Base-by-base conservation (phyloP, 92 coral and sea anemone genomes). In the Pocillopora meandrina region DNA sequence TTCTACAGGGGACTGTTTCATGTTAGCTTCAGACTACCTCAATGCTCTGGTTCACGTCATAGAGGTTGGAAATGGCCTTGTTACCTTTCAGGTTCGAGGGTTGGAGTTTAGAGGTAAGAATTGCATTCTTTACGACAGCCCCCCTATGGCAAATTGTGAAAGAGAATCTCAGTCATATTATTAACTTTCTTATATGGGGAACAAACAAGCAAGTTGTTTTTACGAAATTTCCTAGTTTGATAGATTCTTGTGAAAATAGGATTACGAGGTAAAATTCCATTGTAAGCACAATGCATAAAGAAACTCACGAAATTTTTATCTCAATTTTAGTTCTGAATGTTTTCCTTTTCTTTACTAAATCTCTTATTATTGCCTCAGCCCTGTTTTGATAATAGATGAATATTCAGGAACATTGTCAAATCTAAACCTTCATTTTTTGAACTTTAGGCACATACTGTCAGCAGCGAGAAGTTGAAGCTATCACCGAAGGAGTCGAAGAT, bases 401-500 rank as follows among this genome's bases (percentile, higher is more conserved):
- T 66, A 18, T 7, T 42, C 15, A 12, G 15, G 14, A 2, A 56
- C 17, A 75, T 9, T 9, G 47, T 75, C 36, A 26, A 7, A 26
- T 56, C 33, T 74, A 17, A 8, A 13, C 18, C 31, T 10, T n/a
- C 35, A 10, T 35, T 60, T 19, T 60, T 19, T 12, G 19, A 31
- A 63, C 71, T 42, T 7, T 42, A 96, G 99, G 99, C 18, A 96
- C 99, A 10, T 96, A 96, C 78, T 96, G 99, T 79, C 99, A 96
- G 70, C 99, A 96, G 87, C 90, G 99, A 52, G 99, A 96, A 78
- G 99, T 96, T 9, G 99, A 96, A 67, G 99, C 98, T 13, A 94
- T 96, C 75, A 96, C 99, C 12, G 99, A 96, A 87, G 99, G 98
- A 19, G 98, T 96, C n/a, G 99, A 96, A 49, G 98, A 95, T 78